Conservation (phyloP, 2,888 invertebrate genomes). For the Pseudococcus jackbeardsleyi region DNA sequence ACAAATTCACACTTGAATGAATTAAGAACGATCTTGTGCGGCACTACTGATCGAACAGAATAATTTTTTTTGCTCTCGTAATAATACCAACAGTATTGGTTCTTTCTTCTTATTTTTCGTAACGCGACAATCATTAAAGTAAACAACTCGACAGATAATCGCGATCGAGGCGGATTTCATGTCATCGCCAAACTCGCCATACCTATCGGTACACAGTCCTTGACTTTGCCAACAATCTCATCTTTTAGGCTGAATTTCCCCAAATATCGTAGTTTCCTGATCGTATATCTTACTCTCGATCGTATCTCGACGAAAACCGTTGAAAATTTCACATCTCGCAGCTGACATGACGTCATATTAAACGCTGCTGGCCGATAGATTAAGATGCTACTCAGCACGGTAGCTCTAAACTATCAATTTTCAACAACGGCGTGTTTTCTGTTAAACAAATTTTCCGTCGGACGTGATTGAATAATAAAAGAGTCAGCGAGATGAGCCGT, state of each 20-base stretch:
- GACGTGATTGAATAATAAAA: constrained; percentile 32
- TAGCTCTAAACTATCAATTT: not conserved
- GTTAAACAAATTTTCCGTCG: constrained; percentile 11
- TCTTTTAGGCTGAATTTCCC: not conserved
- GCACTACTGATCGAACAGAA: constrained; percentile 20
- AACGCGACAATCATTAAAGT: constrained; percentile 34
- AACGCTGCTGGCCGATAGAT: not conserved
- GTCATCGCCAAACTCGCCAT: constrained; percentile 9
- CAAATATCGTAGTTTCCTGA: not conserved
- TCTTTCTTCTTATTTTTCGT: not conserved
- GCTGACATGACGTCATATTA: not conserved
- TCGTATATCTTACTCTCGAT: not conserved
- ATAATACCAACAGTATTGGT: constrained; percentile 8
- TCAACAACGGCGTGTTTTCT: not conserved
- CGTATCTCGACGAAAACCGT: not conserved
- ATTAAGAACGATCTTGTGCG: constrained; percentile 31
- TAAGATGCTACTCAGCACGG: not conserved
- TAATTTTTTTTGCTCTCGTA: not conserved
- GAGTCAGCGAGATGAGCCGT: not conserved
- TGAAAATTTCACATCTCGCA: not conserved
- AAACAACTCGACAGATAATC: constrained; percentile 44
- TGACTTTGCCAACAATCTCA: not conserved
- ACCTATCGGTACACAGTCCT: constrained; percentile 1
- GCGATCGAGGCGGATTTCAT: not conserved
- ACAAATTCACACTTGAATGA: constrained; percentile 32